Evolutionary conservation across 2,888 invertebrate species (phyloP).

Genomic region (Parnassius apollo): DNA sequence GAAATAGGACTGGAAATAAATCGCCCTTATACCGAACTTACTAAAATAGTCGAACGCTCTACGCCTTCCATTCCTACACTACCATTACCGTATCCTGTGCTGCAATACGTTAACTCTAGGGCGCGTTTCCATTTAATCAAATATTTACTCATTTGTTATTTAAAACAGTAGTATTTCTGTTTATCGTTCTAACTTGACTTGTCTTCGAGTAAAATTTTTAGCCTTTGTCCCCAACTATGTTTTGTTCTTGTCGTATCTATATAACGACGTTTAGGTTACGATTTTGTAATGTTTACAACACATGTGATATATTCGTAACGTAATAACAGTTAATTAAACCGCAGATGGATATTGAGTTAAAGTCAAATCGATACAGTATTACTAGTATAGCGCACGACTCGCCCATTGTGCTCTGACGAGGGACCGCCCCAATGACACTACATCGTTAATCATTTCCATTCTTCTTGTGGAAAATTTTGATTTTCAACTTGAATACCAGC

Average conservation of each 20-base stretch:
- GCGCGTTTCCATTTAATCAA: slow-evolving; percentile 46
- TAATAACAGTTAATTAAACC: slow-evolving; percentile 63
- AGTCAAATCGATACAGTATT: slow-evolving; percentile 65
- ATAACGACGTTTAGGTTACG: no score
- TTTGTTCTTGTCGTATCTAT: no score
- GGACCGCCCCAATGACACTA: slow-evolving; percentile 64
- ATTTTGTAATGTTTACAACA: not conserved
- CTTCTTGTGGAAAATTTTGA: slow-evolving; percentile 69
- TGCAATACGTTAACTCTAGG: slow-evolving; percentile 52
- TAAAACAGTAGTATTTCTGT: no score
- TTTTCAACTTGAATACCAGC: slow-evolving; percentile 69
- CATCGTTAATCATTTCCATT: slow-evolving; percentile 74
- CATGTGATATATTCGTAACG: slow-evolving; percentile 38
- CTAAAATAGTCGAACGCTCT: slow-evolving; percentile 72
- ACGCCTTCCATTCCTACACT: slow-evolving; percentile 69
- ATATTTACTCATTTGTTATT: slow-evolving; percentile 8
- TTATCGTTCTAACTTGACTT: no score
- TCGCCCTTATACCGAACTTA: slow-evolving; percentile 71
- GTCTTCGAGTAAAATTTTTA: no score
- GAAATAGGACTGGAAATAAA: slow-evolving; percentile 78
- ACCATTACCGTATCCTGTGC: slow-evolving; percentile 77
- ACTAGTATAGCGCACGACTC: slow-evolving; percentile 76
- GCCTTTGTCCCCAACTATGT: no score
- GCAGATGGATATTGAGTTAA: slow-evolving; percentile 68
- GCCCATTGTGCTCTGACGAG: slow-evolving; percentile 63